Conservation (phyloP, 2,888 invertebrate genomes). For the Lithosia quadra region DNA sequence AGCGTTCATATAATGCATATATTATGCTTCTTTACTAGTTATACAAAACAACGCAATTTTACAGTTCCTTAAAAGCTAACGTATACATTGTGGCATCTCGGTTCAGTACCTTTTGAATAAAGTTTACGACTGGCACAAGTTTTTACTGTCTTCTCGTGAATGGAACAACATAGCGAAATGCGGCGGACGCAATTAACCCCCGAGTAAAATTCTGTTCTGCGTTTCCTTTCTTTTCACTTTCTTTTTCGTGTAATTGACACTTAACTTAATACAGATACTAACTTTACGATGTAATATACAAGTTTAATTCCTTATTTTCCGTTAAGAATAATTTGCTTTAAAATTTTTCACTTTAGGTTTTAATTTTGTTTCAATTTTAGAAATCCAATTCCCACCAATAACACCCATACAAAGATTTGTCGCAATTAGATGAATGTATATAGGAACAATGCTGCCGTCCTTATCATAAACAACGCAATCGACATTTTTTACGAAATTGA, state of each 20-base stretch:
- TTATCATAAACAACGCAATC: no score
- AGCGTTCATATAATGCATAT: neutral
- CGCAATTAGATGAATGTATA: neutral
- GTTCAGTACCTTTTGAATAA: constrained; percentile 47
- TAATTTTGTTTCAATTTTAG: neutral
- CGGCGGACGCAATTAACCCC: constrained; percentile 63
- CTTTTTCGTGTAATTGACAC: constrained; percentile 51
- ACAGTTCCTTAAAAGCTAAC: constrained; percentile 37
- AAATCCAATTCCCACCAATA: neutral
- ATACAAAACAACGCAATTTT: constrained; percentile 14
- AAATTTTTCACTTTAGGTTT: no score
- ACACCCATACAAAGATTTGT: neutral
- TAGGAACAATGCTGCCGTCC: no score
- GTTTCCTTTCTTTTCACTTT: constrained; percentile 44
- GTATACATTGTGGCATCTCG: constrained; percentile 32
- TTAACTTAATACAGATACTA: constrained; percentile 38
- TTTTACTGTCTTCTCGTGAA: constrained; percentile 60
- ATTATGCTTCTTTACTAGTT: neutral
- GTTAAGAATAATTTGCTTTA: neutral
- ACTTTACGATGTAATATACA: constrained; percentile 33
- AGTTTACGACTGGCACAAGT: constrained; percentile 60
- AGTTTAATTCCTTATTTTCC: constrained; percentile 2
- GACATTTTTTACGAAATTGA: no score
- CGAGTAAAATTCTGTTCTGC: constrained; percentile 59
- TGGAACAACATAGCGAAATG: constrained; percentile 56